Evolutionary conservation across 2,797 vertebrate genomes (phyloP).

Genomic region (Tympanoctomys barrerae): DNA sequence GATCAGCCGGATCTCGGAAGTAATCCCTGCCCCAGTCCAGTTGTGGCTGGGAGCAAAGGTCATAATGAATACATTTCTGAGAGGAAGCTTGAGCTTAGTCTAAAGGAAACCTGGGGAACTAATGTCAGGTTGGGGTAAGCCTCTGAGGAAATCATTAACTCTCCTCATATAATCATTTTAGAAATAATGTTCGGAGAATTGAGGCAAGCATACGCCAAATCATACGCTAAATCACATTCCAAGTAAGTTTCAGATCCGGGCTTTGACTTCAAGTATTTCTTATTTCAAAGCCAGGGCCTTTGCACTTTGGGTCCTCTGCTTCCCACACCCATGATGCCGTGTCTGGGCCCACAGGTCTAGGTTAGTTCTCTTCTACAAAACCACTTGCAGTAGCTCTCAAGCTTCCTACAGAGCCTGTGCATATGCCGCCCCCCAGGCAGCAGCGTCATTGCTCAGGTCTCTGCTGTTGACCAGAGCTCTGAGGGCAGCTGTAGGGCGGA

Average conservation of each 20-base stretch:
- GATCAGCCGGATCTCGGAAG: neutral
- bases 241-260: neutral
- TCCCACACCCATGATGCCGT: neutral
- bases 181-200: slow-evolving; percentile 10
- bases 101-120: neutral
- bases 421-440: no score
- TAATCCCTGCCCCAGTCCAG: neutral
- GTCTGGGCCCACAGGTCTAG: neutral
- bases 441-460: neutral
- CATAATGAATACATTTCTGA: neutral
- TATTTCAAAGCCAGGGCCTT: neutral
- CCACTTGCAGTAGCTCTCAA: neutral
- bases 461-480: neutral
- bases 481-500: no score
- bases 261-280: neutral
- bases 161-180: neutral
- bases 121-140: neutral
- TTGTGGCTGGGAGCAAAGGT: neutral
- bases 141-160: neutral
- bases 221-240: neutral
- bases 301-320: neutral
- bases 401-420: neutral
- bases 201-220: neutral
- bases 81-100: neutral
- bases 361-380: neutral